phyloP scores from a whole-genome alignment of 1,140 invertebrate species.

The Dreissena rostriformis region DNA sequence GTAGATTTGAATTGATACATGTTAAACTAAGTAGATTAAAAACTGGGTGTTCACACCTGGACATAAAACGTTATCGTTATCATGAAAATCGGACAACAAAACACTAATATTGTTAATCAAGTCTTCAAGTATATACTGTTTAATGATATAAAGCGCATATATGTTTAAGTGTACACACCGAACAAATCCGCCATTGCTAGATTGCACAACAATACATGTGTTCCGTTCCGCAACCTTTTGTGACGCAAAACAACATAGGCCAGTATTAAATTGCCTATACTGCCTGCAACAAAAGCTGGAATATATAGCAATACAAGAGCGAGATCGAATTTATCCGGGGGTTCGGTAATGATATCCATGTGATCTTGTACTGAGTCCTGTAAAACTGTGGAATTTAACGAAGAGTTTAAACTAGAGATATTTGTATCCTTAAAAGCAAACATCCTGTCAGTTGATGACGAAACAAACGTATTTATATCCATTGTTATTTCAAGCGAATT shows the following conservation, averaged over 20 bases:
- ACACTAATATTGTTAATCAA: too few relatives aligned
- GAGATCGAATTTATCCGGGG: slow-evolving; percentile 1
- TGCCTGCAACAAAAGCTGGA: slow-evolving; percentile 57
- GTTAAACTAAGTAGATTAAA: too few relatives aligned
- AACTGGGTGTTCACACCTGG: too few relatives aligned
- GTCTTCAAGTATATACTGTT: too few relatives aligned
- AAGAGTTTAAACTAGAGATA: slow-evolving; percentile 10
- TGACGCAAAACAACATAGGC: slow-evolving; percentile 49
- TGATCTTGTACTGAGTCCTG: slow-evolving; percentile 2
- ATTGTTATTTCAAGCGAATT: not conserved
- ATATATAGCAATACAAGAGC: slow-evolving; percentile 56
- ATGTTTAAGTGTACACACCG: slow-evolving; percentile 60
- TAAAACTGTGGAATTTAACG: slow-evolving; percentile 25
- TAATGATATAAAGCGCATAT: too few relatives aligned
- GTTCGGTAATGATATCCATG: not conserved
- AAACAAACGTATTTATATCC: not conserved
- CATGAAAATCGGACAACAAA: too few relatives aligned
- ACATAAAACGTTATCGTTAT: too few relatives aligned
- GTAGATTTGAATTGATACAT: too few relatives aligned
- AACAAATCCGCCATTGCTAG: slow-evolving; percentile 65
- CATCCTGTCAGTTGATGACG: not conserved
- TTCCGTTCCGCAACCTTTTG: slow-evolving; percentile 59
- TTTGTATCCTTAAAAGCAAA: not conserved
- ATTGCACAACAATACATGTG: slow-evolving; percentile 67
- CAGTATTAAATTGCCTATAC: slow-evolving; percentile 62